Percentiles rank a stretch among this genome's conserved stretches.
Evolutionary conservation across 92 coral and sea anemone species (phyloP).

Genomic region (Epizoanthus scotinus): DNA sequence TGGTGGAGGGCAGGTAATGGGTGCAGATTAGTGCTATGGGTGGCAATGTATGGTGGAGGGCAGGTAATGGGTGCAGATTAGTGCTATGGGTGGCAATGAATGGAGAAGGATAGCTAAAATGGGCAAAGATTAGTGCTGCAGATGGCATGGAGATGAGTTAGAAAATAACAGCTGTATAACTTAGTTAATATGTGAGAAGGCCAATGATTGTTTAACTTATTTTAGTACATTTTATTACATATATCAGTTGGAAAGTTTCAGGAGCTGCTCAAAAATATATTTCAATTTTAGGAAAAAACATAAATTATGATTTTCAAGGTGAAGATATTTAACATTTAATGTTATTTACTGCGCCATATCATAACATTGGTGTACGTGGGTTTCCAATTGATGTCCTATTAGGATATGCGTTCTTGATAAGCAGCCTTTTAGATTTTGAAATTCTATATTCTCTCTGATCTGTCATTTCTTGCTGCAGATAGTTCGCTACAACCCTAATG

Average conservation of each 20-base stretch:
- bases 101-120: constrained; percentile 67
- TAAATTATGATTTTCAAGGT: too few relatives aligned
- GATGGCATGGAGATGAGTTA: constrained; percentile 51
- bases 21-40: constrained; percentile 65
- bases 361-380: too few relatives aligned
- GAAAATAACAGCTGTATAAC: constrained; percentile 58
- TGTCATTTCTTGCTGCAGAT: constrained; percentile 46
- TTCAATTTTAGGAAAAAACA: too few relatives aligned
- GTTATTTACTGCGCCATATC: too few relatives aligned
- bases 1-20: constrained; percentile 82
- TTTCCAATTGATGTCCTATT: too few relatives aligned
- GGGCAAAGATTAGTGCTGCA: too few relatives aligned
- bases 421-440: background rate
- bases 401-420: too few relatives aligned
- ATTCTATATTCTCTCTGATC: background rate
- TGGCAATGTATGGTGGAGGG: constrained; percentile 90
- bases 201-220: constrained; percentile 7
- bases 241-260: too few relatives aligned
- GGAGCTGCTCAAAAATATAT: too few relatives aligned
- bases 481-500: constrained; percentile 61
- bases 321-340: too few relatives aligned
- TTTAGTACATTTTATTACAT: too few relatives aligned
- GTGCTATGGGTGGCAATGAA: constrained; percentile 41
- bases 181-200: constrained; percentile 87
- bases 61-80: constrained; percentile 37